These are phyloP conservation scores for Macropus fuliginosus DNA, from an alignment of 2,797 vertebrate genomes.

Conservation along the genomic window DNA sequence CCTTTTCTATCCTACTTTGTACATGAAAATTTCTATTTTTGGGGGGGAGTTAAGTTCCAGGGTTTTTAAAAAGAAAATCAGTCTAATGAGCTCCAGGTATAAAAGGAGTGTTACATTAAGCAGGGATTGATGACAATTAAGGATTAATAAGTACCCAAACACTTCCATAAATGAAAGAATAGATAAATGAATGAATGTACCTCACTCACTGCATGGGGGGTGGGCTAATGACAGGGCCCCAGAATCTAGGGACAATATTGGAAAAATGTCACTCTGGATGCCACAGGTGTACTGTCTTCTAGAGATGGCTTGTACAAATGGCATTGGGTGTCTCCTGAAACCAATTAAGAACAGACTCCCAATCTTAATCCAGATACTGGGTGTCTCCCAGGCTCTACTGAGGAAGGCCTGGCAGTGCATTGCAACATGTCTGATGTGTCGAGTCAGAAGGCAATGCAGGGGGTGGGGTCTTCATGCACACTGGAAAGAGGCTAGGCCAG, in stretches of 20 bases:
- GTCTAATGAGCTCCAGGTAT: not conserved
- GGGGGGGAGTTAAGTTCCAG: not conserved
- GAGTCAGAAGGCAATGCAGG: not conserved
- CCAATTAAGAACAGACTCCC: not conserved
- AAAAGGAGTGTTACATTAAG: not conserved
- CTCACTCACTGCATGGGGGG: not conserved
- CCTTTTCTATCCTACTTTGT: not conserved
- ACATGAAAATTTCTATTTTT: not conserved
- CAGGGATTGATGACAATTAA: not conserved
- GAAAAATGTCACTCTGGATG: not conserved
- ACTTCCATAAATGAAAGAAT: not conserved
- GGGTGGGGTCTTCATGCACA: not conserved
- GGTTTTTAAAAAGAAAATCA: not conserved
- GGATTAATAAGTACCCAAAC: not conserved
- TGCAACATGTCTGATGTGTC: not conserved
- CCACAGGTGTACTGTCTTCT: not conserved
- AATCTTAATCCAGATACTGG: not conserved
- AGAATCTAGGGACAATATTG: not conserved
- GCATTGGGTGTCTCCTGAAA: not conserved
- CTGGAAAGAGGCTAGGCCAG: not conserved
- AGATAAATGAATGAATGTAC: not conserved
- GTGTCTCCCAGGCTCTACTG: not conserved
- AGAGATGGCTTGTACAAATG: not conserved
- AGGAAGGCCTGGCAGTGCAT: not conserved
- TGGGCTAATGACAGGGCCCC: not conserved